Evolutionary conservation across 2,113 vertebrate genomes (phyloP).

Genomic region (Synchiropus splendidus): DNA sequence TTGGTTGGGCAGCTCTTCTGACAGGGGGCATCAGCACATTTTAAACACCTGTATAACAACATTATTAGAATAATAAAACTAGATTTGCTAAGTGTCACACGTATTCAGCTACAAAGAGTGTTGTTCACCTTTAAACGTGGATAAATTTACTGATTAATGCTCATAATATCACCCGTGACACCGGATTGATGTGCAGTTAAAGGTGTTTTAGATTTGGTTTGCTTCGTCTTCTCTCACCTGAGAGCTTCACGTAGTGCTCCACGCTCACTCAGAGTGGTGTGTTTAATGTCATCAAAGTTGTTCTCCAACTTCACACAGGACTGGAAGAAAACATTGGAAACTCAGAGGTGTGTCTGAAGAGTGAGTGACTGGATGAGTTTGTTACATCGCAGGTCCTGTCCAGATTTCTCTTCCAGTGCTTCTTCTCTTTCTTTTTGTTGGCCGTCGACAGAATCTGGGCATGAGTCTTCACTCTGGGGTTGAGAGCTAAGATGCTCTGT

Average conservation of each 20-base stretch:
- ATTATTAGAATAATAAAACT: too few relatives aligned
- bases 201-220: too few relatives aligned
- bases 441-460: conserved; percentile 74
- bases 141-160: too few relatives aligned
- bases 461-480: conserved; percentile 72
- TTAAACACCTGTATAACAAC: conserved; percentile 48
- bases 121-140: too few relatives aligned
- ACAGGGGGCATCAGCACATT: conserved; percentile 59
- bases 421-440: conserved; percentile 78
- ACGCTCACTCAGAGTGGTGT: conserved; percentile 85
- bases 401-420: conserved; percentile 84
- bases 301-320: conserved; percentile 81
- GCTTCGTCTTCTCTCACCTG: conserved; percentile 73
- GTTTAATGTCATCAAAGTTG: conserved; percentile 93
- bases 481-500: conserved; percentile 78
- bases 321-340: conserved; percentile 28
- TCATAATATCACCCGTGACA: too few relatives aligned
- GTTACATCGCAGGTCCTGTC: conserved; percentile 75
- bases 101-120: too few relatives aligned
- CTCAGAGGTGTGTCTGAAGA: background rate
- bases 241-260: conserved; percentile 86
- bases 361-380: background rate
- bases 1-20: conserved; percentile 63
- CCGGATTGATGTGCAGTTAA: too few relatives aligned
- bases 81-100: too few relatives aligned